phyloP scores from a whole-genome alignment of 2,113 vertebrate species.

The Chrysemys picta region DNA sequence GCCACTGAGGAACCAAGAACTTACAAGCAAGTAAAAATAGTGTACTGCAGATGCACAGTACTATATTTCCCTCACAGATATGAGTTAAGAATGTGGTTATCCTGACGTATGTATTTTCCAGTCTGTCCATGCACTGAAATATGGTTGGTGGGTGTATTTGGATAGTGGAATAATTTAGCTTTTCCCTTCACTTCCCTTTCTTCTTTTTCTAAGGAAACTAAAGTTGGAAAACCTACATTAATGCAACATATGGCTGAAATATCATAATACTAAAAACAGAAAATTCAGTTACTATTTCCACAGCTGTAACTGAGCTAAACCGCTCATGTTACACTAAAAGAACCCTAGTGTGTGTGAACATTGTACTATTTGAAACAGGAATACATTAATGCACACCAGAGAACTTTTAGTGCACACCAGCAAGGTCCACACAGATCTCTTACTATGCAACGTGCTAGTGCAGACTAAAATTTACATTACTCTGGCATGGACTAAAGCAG shows the following conservation, averaged over 20 bases:
- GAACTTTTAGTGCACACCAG: background rate
- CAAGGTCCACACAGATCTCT: background rate
- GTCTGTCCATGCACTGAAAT: background rate
- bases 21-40: background rate
- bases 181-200: background rate
- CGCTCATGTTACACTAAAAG: background rate
- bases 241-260: conserved; percentile 69
- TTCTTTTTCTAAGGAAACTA: conserved; percentile 13
- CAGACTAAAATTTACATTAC: no score
- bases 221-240: conserved; percentile 20
- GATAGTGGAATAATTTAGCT: background rate
- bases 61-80: background rate
- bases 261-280: conserved; percentile 42
- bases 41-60: background rate
- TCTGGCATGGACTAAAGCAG: no score
- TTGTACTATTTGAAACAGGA: background rate
- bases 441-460: background rate
- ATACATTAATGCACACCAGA: no score
- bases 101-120: background rate
- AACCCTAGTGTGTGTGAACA: background rate
- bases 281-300: conserved; percentile 66
- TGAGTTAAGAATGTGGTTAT: background rate
- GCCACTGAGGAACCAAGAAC: background rate
- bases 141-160: background rate
- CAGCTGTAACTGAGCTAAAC: conserved; percentile 59